phyloP scores from a whole-genome alignment of 2,888 invertebrate genomes.

The Ectobius pallidus region DNA sequence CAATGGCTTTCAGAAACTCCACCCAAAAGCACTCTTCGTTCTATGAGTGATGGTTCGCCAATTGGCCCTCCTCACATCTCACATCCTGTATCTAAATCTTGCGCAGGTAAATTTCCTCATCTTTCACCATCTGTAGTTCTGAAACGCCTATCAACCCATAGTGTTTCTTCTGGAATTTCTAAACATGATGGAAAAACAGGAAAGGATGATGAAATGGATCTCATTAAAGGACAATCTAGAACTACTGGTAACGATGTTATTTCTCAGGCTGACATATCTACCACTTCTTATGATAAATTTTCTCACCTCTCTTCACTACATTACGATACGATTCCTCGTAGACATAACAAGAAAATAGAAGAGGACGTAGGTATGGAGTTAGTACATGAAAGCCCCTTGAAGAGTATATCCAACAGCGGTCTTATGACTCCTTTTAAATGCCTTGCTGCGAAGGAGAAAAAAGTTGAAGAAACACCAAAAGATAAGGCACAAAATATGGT shows the following conservation, averaged over 20 bases:
- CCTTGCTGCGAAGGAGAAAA: constrained; percentile 36
- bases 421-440: constrained; percentile 41
- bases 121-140: not conserved
- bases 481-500: not conserved
- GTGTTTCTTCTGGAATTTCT: no score
- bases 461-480: constrained; percentile 34
- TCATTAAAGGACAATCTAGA: no score
- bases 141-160: not conserved
- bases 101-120: not conserved
- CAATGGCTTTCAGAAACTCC: constrained; percentile 45
- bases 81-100: not conserved
- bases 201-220: no score
- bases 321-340: not conserved
- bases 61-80: constrained; percentile 42
- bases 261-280: no score
- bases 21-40: constrained; percentile 49
- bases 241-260: no score
- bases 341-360: not conserved
- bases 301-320: no score
- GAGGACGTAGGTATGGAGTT: not conserved
- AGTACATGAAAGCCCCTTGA: constrained; percentile 14
- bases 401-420: not conserved
- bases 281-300: no score
- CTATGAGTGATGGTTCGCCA: constrained; percentile 51
- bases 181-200: no score